Evolutionary conservation across 2,888 invertebrate genomes (phyloP), one percentile per base, ranked within the genome.

Genomic region (Phortica okadai): DNA sequence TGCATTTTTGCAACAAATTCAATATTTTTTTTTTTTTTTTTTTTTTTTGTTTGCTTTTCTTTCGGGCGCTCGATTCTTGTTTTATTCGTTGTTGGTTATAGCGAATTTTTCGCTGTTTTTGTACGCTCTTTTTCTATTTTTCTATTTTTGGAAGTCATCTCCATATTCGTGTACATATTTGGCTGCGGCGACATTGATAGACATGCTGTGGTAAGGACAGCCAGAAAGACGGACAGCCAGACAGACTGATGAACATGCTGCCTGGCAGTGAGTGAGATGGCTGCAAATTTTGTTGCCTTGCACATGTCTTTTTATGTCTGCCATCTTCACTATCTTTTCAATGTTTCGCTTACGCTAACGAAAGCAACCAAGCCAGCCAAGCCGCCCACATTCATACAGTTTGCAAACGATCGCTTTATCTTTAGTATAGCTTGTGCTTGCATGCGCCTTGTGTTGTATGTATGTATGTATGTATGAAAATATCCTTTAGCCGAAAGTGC

Each of bases 1-100:
- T 86, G 88, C 88, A 85, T 85, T 86, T 83, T 82, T 86, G 82
- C 83, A 87, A 82, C 82, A 87, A 86, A 84, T 84, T 85, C 86
- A 86, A 85, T 87, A 86, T 86, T 82, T 84, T 82, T 80, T 85
- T 82, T 83, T 86, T 87, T 87, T 85, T 82, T 83, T 74, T 74
- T 50, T 50, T 83, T 82, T n/a, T n/a, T n/a, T n/a, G n/a, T 78
- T 54, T 75, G 74, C 69, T 70, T 67, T 73, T 74, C 77, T 70
- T 54, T 45, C 58, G 67, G 45, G 56, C 14, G 8, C 4, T 25
- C 14, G 44, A 44, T 16, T 45, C 21, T 56, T 59, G 58, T 44
- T 42, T 62, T 33, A 33, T 16, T 42, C 2, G 41, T 4, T 54
- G 41, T 66, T 42, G 5, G 16, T 74, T 74, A 42, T 6, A 44